Percentiles rank a stretch among this genome's conserved stretches.
Conservation (phyloP, 2,113 vertebrate species). For the Aegotheles bennettii region DNA sequence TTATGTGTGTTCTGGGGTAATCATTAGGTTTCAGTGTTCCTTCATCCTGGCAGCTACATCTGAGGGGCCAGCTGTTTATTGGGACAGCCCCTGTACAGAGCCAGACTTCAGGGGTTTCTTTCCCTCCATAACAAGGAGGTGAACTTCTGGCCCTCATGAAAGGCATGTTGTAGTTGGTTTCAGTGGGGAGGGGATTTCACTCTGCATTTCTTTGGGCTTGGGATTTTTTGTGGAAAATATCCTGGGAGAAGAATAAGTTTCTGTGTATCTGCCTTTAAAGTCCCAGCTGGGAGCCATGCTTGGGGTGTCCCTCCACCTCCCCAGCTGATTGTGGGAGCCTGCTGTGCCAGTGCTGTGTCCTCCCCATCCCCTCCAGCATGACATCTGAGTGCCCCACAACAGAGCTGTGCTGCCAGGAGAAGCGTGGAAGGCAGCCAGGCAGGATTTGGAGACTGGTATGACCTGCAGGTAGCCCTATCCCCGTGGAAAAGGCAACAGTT, state of each 20-base stretch:
- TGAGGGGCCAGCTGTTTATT: neutral
- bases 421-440: neutral
- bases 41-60: neutral
- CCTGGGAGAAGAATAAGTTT: neutral
- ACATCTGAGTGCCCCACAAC: fast-evolving
- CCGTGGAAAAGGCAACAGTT: neutral
- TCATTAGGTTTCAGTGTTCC: neutral
- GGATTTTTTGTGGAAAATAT: neutral
- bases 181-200: neutral
- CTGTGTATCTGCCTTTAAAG: neutral
- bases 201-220: neutral
- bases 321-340: neutral
- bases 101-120: neutral
- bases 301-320: neutral
- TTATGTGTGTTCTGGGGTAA: neutral
- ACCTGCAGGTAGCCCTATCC: neutral
- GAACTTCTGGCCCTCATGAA: neutral
- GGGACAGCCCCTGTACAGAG: neutral
- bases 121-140: neutral
- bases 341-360: fast-evolving
- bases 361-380: neutral
- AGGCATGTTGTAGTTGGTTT: neutral
- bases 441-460: neutral
- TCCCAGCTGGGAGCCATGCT: fast-evolving
- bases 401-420: neutral